These are phyloP conservation scores for Stegostoma tigrinum DNA, from an alignment of 2,113 vertebrate genomes.

Conservation along the genomic window DNA sequence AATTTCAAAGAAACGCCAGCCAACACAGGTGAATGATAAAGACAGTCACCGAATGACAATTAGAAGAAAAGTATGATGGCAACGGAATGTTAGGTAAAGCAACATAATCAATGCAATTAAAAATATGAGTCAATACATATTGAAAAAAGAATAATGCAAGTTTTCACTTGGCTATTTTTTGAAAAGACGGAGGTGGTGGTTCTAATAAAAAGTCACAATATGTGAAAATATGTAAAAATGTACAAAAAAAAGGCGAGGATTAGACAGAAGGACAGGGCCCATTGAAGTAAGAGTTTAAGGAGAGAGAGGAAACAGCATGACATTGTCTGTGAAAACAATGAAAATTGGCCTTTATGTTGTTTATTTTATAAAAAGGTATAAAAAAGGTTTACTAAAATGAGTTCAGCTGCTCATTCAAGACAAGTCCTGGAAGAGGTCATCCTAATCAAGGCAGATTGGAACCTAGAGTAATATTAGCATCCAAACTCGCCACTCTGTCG, in stretches of 20 bases:
- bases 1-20: not conserved
- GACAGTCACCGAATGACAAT: not conserved
- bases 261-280: not conserved
- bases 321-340: not conserved
- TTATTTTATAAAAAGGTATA: not conserved
- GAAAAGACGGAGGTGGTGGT: not conserved
- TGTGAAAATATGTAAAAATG: too few species aligned
- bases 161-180: too few species aligned
- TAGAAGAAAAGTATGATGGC: not conserved
- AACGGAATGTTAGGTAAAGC: not conserved
- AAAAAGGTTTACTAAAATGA: not conserved
- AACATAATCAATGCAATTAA: not conserved
- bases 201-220: not conserved
- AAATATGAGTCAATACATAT: not conserved
- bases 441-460: not conserved
- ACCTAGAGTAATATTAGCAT: not conserved
- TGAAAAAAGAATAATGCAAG: too few species aligned
- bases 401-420: not conserved
- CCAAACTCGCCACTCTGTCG: not conserved
- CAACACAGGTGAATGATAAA: not conserved
- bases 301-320: not conserved
- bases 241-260: not conserved
- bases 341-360: not conserved
- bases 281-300: not conserved
- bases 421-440: not conserved